A percentile compares a stretch with the other conserved stretches of the same genome.
Evolutionary conservation across 1,140 invertebrate genomes (phyloP).

Genomic region (Cotesia vestalis): DNA sequence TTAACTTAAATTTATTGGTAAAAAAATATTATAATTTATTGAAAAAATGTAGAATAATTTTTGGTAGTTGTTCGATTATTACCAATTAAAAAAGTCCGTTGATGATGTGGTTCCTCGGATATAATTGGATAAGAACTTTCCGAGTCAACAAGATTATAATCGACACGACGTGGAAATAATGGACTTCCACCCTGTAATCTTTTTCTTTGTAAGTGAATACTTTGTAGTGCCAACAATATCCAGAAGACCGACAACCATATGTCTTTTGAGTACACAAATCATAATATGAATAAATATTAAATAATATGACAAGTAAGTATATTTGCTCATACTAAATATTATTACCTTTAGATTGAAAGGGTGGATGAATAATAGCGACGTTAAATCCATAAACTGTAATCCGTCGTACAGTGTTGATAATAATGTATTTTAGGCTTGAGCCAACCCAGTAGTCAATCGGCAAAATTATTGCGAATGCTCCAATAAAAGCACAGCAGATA

Average conservation of each 20-base stretch:
- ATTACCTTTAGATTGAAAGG: slow-evolving; percentile 72
- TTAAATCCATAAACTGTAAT: slow-evolving; percentile 69
- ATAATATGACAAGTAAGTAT: slow-evolving; percentile 11
- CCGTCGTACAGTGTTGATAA: slow-evolving; percentile 73
- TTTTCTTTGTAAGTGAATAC: slow-evolving; percentile 42
- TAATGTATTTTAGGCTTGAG: slow-evolving; percentile 75
- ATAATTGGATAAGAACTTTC: slow-evolving; percentile 7
- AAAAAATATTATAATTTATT: not conserved
- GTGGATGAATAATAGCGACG: slow-evolving; percentile 70
- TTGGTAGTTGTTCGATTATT: no score
- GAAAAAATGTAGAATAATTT: no score
- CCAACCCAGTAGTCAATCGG: slow-evolving; percentile 73
- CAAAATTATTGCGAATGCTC: slow-evolving; percentile 71
- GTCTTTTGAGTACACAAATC: slow-evolving; percentile 60
- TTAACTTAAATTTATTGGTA: not conserved
- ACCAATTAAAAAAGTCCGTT: no score
- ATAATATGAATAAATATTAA: not conserved
- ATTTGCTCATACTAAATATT: slow-evolving; percentile 6
- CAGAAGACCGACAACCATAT: slow-evolving; percentile 67
- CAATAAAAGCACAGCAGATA: slow-evolving; percentile 70
- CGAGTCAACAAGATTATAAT: slow-evolving; percentile 11
- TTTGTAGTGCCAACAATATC: slow-evolving; percentile 63
- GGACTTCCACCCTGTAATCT: slow-evolving; percentile 59
- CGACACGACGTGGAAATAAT: slow-evolving; percentile 68
- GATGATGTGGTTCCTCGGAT: not conserved